These are phyloP conservation scores for Anodontia alba DNA, from an alignment of 2,888 invertebrate genomes.

Conservation along the genomic window DNA sequence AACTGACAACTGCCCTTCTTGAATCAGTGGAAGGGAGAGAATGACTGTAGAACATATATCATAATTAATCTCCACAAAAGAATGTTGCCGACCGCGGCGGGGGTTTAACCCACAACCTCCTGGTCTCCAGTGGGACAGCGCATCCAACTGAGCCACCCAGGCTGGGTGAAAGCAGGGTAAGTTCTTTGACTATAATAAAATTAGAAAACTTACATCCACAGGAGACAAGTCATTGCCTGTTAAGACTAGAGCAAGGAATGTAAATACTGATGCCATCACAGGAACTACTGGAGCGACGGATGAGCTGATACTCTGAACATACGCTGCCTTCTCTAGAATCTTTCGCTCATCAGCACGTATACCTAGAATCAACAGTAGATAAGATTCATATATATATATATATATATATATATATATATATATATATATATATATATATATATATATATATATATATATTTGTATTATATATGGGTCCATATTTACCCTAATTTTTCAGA, in stretches of 20 bases:
- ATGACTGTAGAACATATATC: no score
- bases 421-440: not conserved
- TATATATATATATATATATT: not conserved
- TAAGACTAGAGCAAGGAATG: constrained; percentile 87
- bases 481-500: no score
- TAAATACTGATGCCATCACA: constrained; percentile 87
- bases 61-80: no score
- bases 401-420: not conserved
- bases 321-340: constrained; percentile 87
- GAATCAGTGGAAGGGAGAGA: no score
- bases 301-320: constrained; percentile 87
- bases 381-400: not conserved
- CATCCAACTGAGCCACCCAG: no score
- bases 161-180: no score
- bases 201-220: constrained; percentile 86
- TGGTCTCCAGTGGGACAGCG: no score
- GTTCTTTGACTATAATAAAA: no score
- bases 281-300: constrained; percentile 88
- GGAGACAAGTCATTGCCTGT: constrained; percentile 87
- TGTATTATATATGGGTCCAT: not conserved
- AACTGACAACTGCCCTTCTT: no score
- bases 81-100: no score
- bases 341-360: constrained; percentile 86
- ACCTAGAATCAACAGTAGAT: constrained; percentile 82
- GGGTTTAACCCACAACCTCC: no score